Evolutionary conservation across 2,888 invertebrate species (phyloP).

Genomic region (Dione vanillae): DNA sequence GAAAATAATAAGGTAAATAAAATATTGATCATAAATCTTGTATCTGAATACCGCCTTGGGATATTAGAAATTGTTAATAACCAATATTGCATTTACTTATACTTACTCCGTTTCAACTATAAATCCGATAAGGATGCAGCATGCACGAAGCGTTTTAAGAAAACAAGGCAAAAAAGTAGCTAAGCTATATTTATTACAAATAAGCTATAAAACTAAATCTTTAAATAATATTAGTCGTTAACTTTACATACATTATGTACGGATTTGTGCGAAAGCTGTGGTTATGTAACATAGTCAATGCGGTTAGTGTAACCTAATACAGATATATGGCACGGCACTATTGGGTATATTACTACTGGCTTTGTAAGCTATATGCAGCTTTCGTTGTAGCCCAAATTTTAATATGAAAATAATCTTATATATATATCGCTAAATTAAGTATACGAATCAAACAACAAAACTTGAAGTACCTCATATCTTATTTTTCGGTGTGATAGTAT

Average conservation of each 20-base stretch:
- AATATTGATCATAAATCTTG: not conserved
- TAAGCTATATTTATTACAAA: too few species aligned
- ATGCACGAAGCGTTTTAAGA: too few species aligned
- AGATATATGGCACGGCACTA: conserved; percentile 31
- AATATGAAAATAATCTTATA: not conserved
- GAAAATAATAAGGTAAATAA: not conserved
- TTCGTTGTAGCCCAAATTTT: not conserved
- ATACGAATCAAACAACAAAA: too few species aligned
- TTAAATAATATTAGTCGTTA: not conserved
- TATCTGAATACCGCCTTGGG: not conserved
- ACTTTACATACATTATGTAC: not conserved
- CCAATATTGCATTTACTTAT: not conserved
- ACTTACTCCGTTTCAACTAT: not conserved
- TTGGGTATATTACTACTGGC: conserved; percentile 42
- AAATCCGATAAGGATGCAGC: not conserved
- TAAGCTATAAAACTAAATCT: not conserved
- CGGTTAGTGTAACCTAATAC: conserved; percentile 47
- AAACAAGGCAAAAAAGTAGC: too few species aligned
- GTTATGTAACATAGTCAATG: conserved; percentile 59
- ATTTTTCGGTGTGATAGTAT: too few species aligned
- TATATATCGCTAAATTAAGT: not conserved
- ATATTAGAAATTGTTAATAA: not conserved
- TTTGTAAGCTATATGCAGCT: conserved; percentile 12
- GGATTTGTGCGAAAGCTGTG: conserved; percentile 61
- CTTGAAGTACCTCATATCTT: too few species aligned